phyloP scores from a whole-genome alignment of 2,113 vertebrate species.

The Pelecanoides urinatrix region DNA sequence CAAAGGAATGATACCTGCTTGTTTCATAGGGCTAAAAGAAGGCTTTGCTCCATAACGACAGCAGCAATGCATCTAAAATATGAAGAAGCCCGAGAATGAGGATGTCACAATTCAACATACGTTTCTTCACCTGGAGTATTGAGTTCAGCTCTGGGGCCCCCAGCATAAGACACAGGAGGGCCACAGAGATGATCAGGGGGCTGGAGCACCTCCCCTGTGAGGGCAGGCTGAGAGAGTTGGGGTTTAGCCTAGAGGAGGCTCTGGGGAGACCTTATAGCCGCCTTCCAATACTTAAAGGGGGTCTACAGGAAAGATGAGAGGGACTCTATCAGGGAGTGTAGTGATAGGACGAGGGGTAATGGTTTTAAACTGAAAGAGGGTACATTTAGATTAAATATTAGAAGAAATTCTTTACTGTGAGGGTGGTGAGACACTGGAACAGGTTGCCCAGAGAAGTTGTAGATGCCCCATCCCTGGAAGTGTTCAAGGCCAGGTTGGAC shows the following conservation, averaged over 20 bases:
- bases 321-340: too few species aligned
- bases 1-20: not conserved
- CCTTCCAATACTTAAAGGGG: not conserved
- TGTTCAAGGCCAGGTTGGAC: not conserved
- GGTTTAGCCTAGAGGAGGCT: not conserved
- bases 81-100: not conserved
- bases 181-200: too few species aligned
- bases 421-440: fast-evolving
- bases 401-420: not conserved
- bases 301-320: not conserved
- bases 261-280: fast-evolving
- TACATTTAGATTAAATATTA: too few species aligned
- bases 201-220: fast-evolving
- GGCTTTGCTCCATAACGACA: not conserved
- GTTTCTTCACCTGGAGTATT: not conserved
- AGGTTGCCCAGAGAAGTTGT: not conserved
- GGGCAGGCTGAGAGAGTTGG: not conserved
- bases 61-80: not conserved
- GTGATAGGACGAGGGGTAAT: fast-evolving
- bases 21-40: not conserved
- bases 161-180: too few species aligned
- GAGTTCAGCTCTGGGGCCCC: not conserved
- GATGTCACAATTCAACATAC: not conserved
- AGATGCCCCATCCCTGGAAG: not conserved
- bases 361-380: not conserved